A percentile compares a stretch with the other conserved stretches of the same genome.
Evolutionary conservation across 2,888 invertebrate species (phyloP).

Genomic region (Drosophila ustulata): DNA sequence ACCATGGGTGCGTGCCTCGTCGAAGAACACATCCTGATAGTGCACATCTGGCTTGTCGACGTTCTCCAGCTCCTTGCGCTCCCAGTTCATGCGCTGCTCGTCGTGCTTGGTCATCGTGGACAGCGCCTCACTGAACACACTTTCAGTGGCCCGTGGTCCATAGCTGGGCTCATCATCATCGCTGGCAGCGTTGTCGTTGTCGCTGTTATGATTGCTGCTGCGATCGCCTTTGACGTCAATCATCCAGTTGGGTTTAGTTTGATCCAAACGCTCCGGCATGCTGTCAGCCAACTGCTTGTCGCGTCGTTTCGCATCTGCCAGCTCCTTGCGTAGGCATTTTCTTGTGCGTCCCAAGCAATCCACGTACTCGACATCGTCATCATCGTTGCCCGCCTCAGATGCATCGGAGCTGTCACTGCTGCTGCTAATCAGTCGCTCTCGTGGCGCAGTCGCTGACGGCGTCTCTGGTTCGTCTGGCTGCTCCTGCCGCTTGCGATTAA

Average conservation of each 20-base stretch:
- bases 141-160: constrained; percentile 83
- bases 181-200: constrained; percentile 50
- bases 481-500: constrained; percentile 84
- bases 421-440: constrained; percentile 18
- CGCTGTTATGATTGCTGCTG: constrained; percentile 52
- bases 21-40: constrained; percentile 96
- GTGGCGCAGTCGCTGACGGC: neutral
- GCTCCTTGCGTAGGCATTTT: constrained; percentile 92
- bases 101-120: constrained; percentile 88
- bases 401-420: constrained; percentile 75
- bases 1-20: constrained; percentile 96
- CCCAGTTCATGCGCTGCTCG: constrained; percentile 94
- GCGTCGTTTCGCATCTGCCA: constrained; percentile 88
- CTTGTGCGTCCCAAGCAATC: constrained; percentile 95
- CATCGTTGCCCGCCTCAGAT: constrained; percentile 83
- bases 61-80: constrained; percentile 91
- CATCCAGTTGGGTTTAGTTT: constrained; percentile 84
- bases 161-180: constrained; percentile 58
- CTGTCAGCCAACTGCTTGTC: constrained; percentile 86
- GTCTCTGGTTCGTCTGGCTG: constrained; percentile 17
- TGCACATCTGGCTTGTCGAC: constrained; percentile 91
- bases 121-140: constrained; percentile 82
- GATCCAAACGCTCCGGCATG: constrained; percentile 83
- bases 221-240: constrained; percentile 76
- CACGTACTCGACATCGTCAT: constrained; percentile 93